Conservation (phyloP, 2,888 invertebrate species). For the Drosophila ezoana region DNA sequence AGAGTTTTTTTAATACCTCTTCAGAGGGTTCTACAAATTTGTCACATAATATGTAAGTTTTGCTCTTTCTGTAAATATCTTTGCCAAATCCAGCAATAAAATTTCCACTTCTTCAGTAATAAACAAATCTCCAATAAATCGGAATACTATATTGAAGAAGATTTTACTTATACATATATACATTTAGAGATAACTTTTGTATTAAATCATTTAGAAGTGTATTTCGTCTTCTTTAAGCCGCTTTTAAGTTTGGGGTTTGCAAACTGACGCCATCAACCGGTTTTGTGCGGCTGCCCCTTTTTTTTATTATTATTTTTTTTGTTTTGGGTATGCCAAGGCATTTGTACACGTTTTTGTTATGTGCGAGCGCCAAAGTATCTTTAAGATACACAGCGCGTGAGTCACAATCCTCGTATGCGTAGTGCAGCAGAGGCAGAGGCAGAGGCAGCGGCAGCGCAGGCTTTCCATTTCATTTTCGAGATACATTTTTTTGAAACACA, state of each 20-base stretch:
- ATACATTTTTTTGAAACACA: conserved; percentile 45
- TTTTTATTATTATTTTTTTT: neutral
- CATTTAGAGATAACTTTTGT: too few species aligned
- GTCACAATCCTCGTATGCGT: conserved; percentile 42
- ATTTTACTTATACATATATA: too few species aligned
- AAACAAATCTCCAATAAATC: too few species aligned
- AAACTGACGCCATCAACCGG: conserved; percentile 82
- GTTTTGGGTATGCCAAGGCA: conserved; percentile 42
- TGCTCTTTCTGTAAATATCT: conserved; percentile 10
- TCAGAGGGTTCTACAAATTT: neutral
- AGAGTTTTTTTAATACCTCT: conserved; percentile 10
- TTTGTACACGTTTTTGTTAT: conserved; percentile 45
- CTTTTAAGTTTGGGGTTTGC: conserved; percentile 36
- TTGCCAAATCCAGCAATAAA: too few species aligned
- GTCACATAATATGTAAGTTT: conserved; percentile 15
- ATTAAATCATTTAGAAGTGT: too few species aligned
- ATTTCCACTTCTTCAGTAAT: too few species aligned
- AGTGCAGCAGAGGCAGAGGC: conserved; percentile 34
- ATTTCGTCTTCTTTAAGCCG: neutral
- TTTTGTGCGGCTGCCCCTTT: conserved; percentile 57
- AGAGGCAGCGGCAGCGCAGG: conserved; percentile 31
- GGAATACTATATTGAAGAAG: too few species aligned
- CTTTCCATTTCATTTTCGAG: conserved; percentile 62
- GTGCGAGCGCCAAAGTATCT: conserved; percentile 44
- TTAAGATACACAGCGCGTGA: conserved; percentile 48